Evolutionary conservation across 2,888 invertebrate species (phyloP), one percentile per base, ranked within the genome.

Genomic region (Pheosia gnoma): DNA sequence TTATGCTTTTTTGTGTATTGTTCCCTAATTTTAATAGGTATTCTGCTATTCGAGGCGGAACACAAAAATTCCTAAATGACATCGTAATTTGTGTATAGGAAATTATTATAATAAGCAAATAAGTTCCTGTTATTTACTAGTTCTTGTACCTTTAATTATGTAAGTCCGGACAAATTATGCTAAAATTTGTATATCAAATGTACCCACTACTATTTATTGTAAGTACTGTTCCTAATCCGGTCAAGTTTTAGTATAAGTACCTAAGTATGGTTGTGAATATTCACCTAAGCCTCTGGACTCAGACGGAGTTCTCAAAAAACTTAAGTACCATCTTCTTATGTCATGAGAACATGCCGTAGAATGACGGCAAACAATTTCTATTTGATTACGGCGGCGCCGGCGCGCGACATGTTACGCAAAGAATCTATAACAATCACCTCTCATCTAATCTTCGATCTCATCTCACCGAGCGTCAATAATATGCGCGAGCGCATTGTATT

Each of bases 361-460:
- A 63, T 59, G 66, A 76, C 75, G 75, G 75, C 25, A 25, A 25
- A 25, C 73, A 69, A 68, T 72, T 71, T 67, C 68, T 74, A 68
- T 67, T 67, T 68, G 68, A 59, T 59, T 59, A 63, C 63, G 54
- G 59, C 53, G 60, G 59, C 53, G 60, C 61, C 78, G 77, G 72
- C 25, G 25, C 25, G 79, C 77, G 69, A 74, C 65, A 57, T 60
- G 6, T 45, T 56, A 63, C 43, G 36, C 8, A 71, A 67, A 74
- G 69, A 66, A 59, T 58, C 47, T 61, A 66, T 57, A 63, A 65
- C 60, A 66, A 72, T 63, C 58, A 47, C 37, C 11, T 60, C 65
- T 60, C 67, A 67, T 66, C 71, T 67, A 63, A 71, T 68, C 71
- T 59, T 3, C 45, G 65, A 78, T 76, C 59, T 66, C 65, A 68